Conservation (phyloP, 2,113 vertebrate genomes). For the Tachycineta bicolor region DNA sequence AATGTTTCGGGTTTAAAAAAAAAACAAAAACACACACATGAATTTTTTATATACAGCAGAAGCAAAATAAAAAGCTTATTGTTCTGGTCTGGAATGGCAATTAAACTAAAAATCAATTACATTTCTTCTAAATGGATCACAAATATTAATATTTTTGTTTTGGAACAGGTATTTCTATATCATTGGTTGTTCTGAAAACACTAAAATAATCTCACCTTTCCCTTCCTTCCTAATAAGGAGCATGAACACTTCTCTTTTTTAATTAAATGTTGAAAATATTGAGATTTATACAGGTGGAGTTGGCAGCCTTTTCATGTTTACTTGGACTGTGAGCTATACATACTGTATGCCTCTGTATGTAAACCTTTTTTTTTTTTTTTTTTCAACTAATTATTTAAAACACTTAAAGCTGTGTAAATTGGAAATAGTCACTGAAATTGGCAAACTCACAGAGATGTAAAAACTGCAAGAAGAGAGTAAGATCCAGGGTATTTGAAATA, state of each 20-base stretch:
- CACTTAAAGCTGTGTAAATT: background rate
- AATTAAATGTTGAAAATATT: slow-evolving; percentile 28
- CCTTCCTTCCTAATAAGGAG: background rate
- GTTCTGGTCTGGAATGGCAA: background rate
- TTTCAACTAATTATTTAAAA: background rate
- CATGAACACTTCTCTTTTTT: background rate
- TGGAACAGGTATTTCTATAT: background rate
- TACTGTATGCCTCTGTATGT: background rate
- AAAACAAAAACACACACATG: too few relatives aligned
- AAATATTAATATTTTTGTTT: slow-evolving; percentile 32
- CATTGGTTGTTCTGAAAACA: background rate
- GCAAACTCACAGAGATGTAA: background rate
- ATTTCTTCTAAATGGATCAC: background rate
- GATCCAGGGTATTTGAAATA: background rate
- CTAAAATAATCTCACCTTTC: background rate
- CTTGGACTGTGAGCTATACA: background rate
- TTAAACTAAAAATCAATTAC: slow-evolving; percentile 9
- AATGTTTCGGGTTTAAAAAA: background rate
- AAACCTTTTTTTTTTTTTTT: background rate
- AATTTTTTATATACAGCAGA: background rate
- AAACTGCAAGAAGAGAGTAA: background rate
- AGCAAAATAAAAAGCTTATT: background rate
- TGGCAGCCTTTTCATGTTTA: slow-evolving; percentile 17
- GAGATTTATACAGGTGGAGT: background rate
- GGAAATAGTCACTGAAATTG: background rate